Evolutionary conservation across 1,140 invertebrate genomes (phyloP).

Genomic region (Diabrotica undecimpunctata): DNA sequence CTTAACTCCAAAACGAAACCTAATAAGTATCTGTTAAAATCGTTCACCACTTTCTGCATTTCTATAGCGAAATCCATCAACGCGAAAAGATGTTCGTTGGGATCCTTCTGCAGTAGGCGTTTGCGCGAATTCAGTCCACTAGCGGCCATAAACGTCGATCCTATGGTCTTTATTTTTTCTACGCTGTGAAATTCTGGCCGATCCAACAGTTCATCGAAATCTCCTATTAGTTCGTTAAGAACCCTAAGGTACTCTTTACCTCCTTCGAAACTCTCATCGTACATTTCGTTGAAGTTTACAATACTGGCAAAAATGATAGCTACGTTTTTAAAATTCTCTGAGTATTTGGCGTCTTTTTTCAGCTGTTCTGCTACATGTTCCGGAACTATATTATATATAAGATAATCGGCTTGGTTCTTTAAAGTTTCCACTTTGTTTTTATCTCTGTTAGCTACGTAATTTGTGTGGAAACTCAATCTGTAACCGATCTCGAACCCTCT

Average conservation of each 20-base stretch:
- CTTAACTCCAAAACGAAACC: conserved; percentile 91
- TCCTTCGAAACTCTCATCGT: conserved; percentile 90
- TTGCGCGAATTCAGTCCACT: conserved; percentile 83
- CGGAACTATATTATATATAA: conserved; percentile 94
- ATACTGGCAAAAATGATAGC: conserved; percentile 94
- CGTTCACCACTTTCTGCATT: conserved; percentile 80
- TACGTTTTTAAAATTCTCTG: conserved; percentile 89
- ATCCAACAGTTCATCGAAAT: conserved; percentile 90
- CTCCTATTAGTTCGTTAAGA: conserved; percentile 90
- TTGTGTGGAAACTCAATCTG: conserved; percentile 88
- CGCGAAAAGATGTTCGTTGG: conserved; percentile 77
- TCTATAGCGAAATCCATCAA: conserved; percentile 85
- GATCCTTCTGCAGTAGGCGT: conserved; percentile 57
- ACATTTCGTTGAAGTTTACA: conserved; percentile 94
- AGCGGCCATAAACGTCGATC: conserved; percentile 96
- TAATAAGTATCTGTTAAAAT: conserved; percentile 83
- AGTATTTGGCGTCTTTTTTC: conserved; percentile 91
- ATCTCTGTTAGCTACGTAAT: conserved; percentile 81
- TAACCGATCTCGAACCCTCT: conserved; percentile 94
- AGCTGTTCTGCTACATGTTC: conserved; percentile 89
- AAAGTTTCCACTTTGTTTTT: conserved; percentile 79
- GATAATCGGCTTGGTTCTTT: conserved; percentile 94
- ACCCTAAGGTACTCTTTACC: conserved; percentile 91
- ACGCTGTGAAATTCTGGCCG: conserved; percentile 80
- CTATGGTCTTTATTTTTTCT: conserved; percentile 98